Evolutionary conservation across 2,888 invertebrate species (phyloP).

Genomic region (Ceriagrion tenellum): DNA sequence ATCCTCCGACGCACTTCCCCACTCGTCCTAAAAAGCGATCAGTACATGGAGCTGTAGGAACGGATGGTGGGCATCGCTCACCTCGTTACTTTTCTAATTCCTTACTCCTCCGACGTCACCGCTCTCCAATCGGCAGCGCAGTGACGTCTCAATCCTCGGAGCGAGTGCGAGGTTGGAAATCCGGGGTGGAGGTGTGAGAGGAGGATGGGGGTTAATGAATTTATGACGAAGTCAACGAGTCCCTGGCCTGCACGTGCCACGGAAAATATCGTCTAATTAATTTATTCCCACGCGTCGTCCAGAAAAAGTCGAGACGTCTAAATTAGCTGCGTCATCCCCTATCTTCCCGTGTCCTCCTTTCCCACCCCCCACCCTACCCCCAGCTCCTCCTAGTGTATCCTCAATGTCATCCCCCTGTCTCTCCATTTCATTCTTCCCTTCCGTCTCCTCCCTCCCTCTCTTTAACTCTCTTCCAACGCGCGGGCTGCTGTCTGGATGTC

Average conservation of each 20-base stretch:
- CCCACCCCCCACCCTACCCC: background rate
- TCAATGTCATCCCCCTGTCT: background rate
- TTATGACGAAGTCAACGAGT: constrained; percentile 53
- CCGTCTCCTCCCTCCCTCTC: background rate
- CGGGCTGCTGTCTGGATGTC: background rate
- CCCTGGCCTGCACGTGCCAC: constrained; percentile 9
- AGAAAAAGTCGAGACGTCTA: background rate
- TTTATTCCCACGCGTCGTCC: constrained; percentile 10
- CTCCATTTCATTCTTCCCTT: background rate
- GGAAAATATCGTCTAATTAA: constrained; percentile 53
- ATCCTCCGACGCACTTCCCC: background rate
- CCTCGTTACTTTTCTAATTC: no score
- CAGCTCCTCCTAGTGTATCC: no score
- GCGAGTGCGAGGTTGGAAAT: constrained; percentile 32
- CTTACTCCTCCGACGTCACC: background rate
- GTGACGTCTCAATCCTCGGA: background rate
- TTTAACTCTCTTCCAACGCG: background rate
- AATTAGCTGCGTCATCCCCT: background rate
- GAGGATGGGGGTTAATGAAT: constrained; percentile 31
- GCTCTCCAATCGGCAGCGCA: background rate
- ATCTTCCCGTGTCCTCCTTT: no score
- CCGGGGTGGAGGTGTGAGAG: background rate
- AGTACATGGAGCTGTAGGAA: background rate
- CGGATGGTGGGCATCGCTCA: background rate
- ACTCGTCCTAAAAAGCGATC: background rate